Conservation (phyloP, 2,797 vertebrate species). For the Eptatretus atami region DNA sequence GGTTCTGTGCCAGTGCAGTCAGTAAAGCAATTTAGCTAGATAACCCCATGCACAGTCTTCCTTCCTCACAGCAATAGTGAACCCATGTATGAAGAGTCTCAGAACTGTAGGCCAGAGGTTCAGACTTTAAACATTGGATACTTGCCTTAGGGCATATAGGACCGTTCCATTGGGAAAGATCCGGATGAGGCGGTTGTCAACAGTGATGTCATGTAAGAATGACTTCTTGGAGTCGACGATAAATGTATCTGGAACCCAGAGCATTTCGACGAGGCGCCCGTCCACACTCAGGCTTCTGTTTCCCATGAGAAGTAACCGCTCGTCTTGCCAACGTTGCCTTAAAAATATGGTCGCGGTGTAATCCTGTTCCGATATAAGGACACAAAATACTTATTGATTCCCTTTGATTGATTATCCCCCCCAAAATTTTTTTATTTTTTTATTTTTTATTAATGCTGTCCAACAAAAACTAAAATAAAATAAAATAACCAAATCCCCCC, state of each 20-base stretch:
- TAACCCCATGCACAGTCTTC: too few relatives aligned
- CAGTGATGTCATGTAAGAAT: conserved; percentile 61
- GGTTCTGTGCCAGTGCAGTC: too few relatives aligned
- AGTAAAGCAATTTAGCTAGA: too few relatives aligned
- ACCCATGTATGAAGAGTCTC: too few relatives aligned
- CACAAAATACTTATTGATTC: too few relatives aligned
- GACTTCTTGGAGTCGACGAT: conserved; percentile 70
- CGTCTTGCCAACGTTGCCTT: conserved; percentile 53
- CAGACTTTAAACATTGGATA: background rate
- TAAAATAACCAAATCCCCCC: too few relatives aligned
- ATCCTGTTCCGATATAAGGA: conserved; percentile 18
- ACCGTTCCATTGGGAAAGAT: conserved; percentile 68
- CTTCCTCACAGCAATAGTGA: too few relatives aligned
- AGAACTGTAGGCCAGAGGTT: too few relatives aligned
- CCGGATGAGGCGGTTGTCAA: conserved; percentile 55
- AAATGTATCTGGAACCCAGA: conserved; percentile 62
- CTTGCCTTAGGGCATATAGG: conserved; percentile 41
- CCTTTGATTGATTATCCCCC: too few relatives aligned
- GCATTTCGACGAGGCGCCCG: conserved; percentile 47
- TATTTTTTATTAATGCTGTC: too few relatives aligned
- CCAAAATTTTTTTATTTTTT: too few relatives aligned
- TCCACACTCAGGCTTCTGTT: conserved; percentile 63
- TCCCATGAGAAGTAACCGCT: conserved; percentile 43
- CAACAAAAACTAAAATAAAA: too few relatives aligned
- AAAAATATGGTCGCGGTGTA: conserved; percentile 67